Conservation (phyloP, 2,888 invertebrate genomes). For the Eupithecia pulchellata region DNA sequence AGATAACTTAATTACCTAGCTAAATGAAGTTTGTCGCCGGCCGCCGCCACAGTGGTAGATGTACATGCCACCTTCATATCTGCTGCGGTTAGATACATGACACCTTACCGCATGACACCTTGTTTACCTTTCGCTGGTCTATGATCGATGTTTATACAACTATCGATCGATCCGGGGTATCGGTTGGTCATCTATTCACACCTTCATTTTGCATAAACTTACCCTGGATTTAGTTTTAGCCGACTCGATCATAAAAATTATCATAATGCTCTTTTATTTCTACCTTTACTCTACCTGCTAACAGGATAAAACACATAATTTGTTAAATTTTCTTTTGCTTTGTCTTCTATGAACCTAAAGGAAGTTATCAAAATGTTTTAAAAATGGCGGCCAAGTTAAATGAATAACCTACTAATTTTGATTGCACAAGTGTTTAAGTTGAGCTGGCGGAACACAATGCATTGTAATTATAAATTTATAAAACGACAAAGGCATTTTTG, state of each 20-base stretch:
- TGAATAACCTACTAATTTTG: constrained; percentile 59
- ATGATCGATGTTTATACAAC: constrained; percentile 3
- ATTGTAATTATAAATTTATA: constrained; percentile 41
- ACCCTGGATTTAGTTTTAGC: not conserved
- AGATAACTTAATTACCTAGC: constrained; percentile 33
- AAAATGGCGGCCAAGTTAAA: constrained; percentile 28
- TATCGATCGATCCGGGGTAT: not conserved
- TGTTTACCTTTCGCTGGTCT: constrained; percentile 17
- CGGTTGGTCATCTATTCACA: not conserved
- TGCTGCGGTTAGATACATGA: constrained; percentile 29
- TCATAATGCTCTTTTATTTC: too few species aligned
- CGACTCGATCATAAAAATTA: not conserved
- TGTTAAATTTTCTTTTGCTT: not conserved
- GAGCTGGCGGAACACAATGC: constrained; percentile 35
- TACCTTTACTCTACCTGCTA: not conserved
- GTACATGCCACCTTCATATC: not conserved
- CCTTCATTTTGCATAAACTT: not conserved
- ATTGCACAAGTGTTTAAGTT: constrained; percentile 59
- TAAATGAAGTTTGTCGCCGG: constrained; percentile 18
- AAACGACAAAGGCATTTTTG: constrained; percentile 15
- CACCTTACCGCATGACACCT: constrained; percentile 30
- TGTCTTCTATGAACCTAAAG: not conserved
- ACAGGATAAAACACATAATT: too few species aligned
- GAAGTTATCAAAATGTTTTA: not conserved
- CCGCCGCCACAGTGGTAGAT: constrained; percentile 19